phyloP scores from a whole-genome alignment of 2,888 invertebrate genomes.

The Drosophila heteroneura region DNA sequence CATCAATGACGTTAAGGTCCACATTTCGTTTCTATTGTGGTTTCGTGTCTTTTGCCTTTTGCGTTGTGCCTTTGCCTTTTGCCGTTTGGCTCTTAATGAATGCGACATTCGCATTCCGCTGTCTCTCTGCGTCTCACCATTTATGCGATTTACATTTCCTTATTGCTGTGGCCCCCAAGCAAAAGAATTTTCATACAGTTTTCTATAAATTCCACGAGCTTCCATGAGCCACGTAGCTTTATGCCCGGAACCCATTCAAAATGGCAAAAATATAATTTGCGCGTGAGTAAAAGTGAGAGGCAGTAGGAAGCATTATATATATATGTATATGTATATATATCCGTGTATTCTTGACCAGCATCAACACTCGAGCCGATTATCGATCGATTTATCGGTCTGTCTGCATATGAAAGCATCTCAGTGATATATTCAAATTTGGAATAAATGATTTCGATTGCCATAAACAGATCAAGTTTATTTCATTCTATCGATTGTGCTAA shows the following conservation, averaged over 20 bases:
- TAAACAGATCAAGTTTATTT: background rate
- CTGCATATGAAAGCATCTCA: background rate
- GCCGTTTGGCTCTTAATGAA: no score
- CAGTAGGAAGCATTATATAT: background rate
- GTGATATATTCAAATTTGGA: background rate
- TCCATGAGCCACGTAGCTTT: constrained; percentile 13
- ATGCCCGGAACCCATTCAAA: background rate
- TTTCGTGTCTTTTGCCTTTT: constrained; percentile 39
- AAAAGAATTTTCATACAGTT: constrained; percentile 49
- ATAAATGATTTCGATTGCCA: background rate
- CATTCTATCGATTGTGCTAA: no score
- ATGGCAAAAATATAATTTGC: background rate
- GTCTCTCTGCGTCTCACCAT: constrained; percentile 17
- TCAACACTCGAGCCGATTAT: background rate
- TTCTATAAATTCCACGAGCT: constrained; percentile 24
- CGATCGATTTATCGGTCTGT: background rate
- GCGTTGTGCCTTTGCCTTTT: constrained; percentile 31
- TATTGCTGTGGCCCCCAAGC: no score
- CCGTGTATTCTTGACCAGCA: background rate
- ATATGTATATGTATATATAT: background rate
- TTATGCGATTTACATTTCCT: no score
- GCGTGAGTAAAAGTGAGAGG: background rate
- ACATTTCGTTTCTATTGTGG: constrained; percentile 53
- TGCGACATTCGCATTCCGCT: constrained; percentile 71
- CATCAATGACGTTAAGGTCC: no score